Evolutionary conservation across 2,888 invertebrate species (phyloP).

Genomic region (Acrobasis repandana): DNA sequence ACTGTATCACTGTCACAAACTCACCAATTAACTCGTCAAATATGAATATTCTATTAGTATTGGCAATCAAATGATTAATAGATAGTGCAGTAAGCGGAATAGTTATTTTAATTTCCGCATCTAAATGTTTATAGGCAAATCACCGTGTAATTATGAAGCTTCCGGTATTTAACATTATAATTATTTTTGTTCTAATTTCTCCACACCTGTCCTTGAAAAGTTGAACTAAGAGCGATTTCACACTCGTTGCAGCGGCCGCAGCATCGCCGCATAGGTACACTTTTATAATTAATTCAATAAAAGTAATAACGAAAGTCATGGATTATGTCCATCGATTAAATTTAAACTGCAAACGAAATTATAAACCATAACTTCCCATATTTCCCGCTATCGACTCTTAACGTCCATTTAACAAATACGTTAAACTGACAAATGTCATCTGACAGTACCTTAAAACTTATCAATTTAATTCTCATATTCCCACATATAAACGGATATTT

Average conservation of each 20-base stretch:
- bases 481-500: conserved; percentile 3
- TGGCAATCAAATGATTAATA: too few species aligned
- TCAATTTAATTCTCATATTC: conserved; percentile 11
- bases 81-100: too few species aligned
- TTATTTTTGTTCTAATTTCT: too few species aligned
- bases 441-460: conserved; percentile 18
- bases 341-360: not conserved
- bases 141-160: not conserved
- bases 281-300: too few species aligned
- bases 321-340: not conserved
- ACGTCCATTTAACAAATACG: conserved; percentile 7
- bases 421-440: conserved; percentile 3
- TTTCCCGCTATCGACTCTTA: not conserved
- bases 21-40: not conserved
- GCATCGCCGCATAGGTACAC: too few species aligned
- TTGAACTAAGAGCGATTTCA: too few species aligned
- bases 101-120: not conserved
- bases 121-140: not conserved
- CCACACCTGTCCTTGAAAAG: too few species aligned
- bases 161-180: not conserved
- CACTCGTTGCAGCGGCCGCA: too few species aligned
- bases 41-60: not conserved
- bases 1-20: not conserved
- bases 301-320: too few species aligned
- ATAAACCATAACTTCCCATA: not conserved